Percentiles rank a stretch among this genome's conserved stretches.
Conservation (phyloP, 2,797 vertebrate species). For the Paedocypris micromegethes region DNA sequence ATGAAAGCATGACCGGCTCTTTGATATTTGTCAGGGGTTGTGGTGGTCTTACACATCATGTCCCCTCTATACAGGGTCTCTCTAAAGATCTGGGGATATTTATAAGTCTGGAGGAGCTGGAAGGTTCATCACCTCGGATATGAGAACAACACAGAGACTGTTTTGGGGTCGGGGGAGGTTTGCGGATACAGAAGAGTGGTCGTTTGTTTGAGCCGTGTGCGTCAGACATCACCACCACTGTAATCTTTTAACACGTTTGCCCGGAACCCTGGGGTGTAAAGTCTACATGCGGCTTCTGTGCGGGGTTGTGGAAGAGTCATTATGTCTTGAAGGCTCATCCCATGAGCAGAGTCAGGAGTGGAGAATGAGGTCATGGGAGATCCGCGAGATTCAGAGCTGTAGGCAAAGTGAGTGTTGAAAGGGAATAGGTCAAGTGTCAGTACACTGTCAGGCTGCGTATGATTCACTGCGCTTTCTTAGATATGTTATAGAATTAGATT, state of each 20-base stretch:
- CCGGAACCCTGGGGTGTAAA: conserved; percentile 61
- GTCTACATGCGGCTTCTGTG: conserved; percentile 45
- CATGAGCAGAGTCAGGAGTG: conserved; percentile 12
- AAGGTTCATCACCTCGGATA: conserved; percentile 31
- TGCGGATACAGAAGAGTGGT: conserved; percentile 24
- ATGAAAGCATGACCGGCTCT: conserved; percentile 25
- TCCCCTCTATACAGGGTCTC: conserved; percentile 10
- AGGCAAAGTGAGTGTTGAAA: neutral
- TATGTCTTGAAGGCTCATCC: neutral
- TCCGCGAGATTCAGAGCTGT: neutral
- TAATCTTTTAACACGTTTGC: conserved; percentile 48
- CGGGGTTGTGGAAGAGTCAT: neutral
- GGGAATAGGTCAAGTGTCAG: neutral
- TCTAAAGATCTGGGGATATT: conserved; percentile 23
- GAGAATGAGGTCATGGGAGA: conserved; percentile 17
- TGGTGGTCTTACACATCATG: conserved; percentile 2
- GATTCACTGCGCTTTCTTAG: neutral
- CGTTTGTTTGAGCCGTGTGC: conserved; percentile 26
- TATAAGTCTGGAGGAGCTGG: conserved; percentile 23
- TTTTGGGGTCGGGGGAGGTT: conserved; percentile 14
- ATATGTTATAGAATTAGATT: no score
- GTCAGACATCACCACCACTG: conserved; percentile 12
- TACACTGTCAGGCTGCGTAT: neutral
- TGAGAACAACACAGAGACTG: conserved; percentile 29
- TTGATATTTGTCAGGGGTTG: conserved; percentile 33